Evolutionary conservation across 2,888 invertebrate species (phyloP).

Genomic region (Eristalinus aeneus): DNA sequence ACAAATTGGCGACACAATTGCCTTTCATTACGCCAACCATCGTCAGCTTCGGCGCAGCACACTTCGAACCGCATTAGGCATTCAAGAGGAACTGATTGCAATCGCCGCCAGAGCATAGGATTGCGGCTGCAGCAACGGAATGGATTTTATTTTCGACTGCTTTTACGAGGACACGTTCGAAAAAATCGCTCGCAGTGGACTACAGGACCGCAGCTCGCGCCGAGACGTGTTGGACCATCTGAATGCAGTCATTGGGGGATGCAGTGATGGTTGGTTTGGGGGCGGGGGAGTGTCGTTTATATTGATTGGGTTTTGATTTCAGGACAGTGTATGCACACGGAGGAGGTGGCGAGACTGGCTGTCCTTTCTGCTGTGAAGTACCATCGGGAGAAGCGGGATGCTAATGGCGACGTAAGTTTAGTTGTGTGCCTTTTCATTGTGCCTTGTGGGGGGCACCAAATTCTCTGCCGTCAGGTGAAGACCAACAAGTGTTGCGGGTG

Average conservation of each 20-base stretch:
- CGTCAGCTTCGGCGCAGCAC: background rate
- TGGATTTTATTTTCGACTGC: conserved; percentile 90
- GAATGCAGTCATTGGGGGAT: conserved; percentile 89
- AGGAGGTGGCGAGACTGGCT: conserved; percentile 79
- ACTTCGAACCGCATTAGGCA: too few species aligned
- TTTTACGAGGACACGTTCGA: conserved; percentile 90
- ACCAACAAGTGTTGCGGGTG: background rate
- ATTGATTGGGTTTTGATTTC: conserved; percentile 15
- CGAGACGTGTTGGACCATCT: conserved; percentile 89
- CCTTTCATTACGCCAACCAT: background rate
- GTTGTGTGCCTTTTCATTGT: background rate
- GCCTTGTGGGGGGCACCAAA: too few species aligned
- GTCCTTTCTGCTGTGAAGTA: conserved; percentile 79
- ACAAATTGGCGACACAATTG: conserved; percentile 32
- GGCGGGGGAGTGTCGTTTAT: background rate
- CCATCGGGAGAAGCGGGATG: conserved; percentile 77
- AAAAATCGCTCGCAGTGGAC: conserved; percentile 86
- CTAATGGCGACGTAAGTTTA: conserved; percentile 76
- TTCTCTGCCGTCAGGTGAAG: background rate
- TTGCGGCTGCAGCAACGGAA: conserved; percentile 74
- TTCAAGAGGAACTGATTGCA: conserved; percentile 33
- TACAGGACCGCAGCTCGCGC: conserved; percentile 87
- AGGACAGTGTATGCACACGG: conserved; percentile 79
- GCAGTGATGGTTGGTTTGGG: conserved; percentile 79
- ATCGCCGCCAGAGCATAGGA: background rate